Base-by-base conservation (phyloP, 2,888 invertebrate species). In the Pristionchus arcanus region DNA sequence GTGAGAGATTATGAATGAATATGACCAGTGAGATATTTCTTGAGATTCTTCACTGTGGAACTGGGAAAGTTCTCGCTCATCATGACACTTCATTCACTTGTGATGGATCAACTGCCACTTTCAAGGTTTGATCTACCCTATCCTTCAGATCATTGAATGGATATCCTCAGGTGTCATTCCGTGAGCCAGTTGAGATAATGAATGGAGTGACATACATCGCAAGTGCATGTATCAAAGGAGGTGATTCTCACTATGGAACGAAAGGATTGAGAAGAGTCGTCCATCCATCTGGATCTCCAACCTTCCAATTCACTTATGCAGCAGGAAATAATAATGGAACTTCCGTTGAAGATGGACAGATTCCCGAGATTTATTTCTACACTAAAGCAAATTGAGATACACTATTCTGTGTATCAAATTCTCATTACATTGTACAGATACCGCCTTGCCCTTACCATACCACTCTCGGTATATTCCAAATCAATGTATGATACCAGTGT, bases 211-310 rank as follows among this genome's bases (percentile, higher is more conserved):
- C 97, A 90, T 97, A 97, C 95, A 97, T 97, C 53, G 97, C 97
- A 59, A 97, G 97, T 93, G 97, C 97, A 74, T 97, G 97, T 90
- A 96, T 97, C 28, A 97, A 97, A 97, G 97, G 97, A 90, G 97
- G 97, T n/a, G 97, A 97, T 95, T 97, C 97, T 0, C 97, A 97
- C 96, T 97, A 97, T 95, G 97, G 97, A 88, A 97, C 97, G 0
- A 97, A 97, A 95, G 97, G 97, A 0, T 95, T 97, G 25, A 96
- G 97, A 7, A 97, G 97, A 89, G 97, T 97, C 21, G 96, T 97
- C 0, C 97, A 97, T 9, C 97, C 97, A 95, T 97, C 97, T 93
- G 97, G 97, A 92, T 96, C 97, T 90, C 97, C 81, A 37, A 97
- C 89, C 19, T 89, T 89, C 81, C 89, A 89, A 37, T 97, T 97